Conservation (phyloP, 2,888 invertebrate genomes). For the Drymonia ruficornis region DNA sequence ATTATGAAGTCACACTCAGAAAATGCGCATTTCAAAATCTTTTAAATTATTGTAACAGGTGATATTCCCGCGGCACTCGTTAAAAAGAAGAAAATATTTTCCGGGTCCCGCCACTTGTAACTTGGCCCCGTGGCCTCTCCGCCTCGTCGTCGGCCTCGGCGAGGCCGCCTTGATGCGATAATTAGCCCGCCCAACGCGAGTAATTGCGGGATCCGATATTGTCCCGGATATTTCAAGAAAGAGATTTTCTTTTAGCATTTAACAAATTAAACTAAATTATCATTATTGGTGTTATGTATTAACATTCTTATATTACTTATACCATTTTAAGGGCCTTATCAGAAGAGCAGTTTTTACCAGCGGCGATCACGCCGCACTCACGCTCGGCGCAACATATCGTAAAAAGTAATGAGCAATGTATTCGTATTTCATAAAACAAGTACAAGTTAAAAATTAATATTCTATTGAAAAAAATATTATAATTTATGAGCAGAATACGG, state of each 20-base stretch:
- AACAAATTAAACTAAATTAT: constrained; percentile 18
- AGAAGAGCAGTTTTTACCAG: too few relatives aligned
- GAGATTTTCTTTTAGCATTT: constrained; percentile 32
- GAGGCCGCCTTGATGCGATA: constrained; percentile 54
- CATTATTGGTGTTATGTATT: constrained; percentile 9
- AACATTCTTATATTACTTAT: too few relatives aligned
- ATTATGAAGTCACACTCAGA: neutral
- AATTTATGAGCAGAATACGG: constrained; percentile 18
- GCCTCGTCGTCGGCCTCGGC: constrained; percentile 14
- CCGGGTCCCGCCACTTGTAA: constrained; percentile 16
- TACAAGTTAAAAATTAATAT: too few relatives aligned
- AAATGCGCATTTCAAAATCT: neutral
- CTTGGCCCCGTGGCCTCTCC: constrained; percentile 4
- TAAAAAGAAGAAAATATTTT: constrained; percentile 26
- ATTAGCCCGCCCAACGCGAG: constrained; percentile 56
- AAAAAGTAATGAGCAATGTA: neutral
- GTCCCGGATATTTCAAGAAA: constrained; percentile 40
- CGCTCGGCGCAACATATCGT: too few relatives aligned
- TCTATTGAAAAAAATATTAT: too few relatives aligned
- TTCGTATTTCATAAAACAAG: too few relatives aligned
- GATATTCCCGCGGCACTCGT: constrained; percentile 12
- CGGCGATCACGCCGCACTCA: too few relatives aligned
- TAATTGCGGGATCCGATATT: constrained; percentile 58
- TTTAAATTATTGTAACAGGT: constrained; percentile 17
- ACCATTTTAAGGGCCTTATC: too few relatives aligned